Conservation (phyloP, 1,140 invertebrate genomes). For the Caenorhabditis briggsae region DNA sequence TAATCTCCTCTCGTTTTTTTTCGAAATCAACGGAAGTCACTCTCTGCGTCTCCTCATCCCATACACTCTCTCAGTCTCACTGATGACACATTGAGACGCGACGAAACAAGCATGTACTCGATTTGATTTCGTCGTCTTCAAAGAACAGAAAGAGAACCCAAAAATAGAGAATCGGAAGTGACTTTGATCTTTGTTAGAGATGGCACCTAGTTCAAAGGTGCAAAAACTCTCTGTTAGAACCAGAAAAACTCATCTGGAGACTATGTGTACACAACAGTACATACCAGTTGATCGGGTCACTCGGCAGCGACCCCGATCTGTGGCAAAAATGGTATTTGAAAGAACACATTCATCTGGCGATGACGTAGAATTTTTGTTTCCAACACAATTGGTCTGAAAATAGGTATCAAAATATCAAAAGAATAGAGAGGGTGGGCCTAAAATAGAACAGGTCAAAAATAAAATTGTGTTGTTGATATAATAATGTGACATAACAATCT, state of each 20-base stretch:
- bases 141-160: not conserved
- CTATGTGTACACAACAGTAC: constrained; percentile 36
- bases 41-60: constrained; percentile 1
- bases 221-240: not conserved
- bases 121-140: not conserved
- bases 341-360: not conserved
- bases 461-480: too few species aligned
- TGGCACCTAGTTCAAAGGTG: not conserved
- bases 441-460: not conserved
- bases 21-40: not conserved
- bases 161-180: constrained; percentile 34
- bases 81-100: not conserved
- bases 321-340: constrained; percentile 15
- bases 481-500: too few species aligned
- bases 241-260: constrained; percentile 3
- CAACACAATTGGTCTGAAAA: not conserved
- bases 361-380: not conserved
- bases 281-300: constrained; percentile 20
- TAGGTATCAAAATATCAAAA: constrained; percentile 12
- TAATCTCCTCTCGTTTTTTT: not conserved
- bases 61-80: not conserved
- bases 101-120: not conserved
- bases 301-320: constrained; percentile 3
- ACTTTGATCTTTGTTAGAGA: too few species aligned
- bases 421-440: too few species aligned